phyloP scores from a whole-genome alignment of 2,888 invertebrate species.

The Aporophyla nigra region DNA sequence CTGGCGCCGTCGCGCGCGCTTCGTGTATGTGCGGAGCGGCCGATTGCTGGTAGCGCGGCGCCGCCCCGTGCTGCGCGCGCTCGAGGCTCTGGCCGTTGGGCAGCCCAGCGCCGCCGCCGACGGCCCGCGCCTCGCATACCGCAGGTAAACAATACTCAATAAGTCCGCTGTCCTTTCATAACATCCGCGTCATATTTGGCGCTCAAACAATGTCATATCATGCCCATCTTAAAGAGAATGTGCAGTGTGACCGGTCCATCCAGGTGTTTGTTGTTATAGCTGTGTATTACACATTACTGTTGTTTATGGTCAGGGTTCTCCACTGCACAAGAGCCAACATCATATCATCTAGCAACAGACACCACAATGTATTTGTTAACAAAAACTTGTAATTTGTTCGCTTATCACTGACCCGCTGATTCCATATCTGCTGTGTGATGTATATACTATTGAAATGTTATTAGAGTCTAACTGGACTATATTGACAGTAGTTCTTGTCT shows the following conservation, averaged over 20 bases:
- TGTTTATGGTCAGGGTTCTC: not conserved
- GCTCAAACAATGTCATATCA: not conserved
- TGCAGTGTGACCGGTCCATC: not conserved
- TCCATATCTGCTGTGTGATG: not conserved
- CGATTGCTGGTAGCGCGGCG: conserved; percentile 66
- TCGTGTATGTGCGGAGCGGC: conserved; percentile 66
- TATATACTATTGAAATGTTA: not conserved
- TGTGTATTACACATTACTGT: not conserved
- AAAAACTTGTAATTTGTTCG: not conserved
- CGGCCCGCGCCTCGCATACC: conserved; percentile 64
- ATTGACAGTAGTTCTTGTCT: not conserved
- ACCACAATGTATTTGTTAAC: not conserved
- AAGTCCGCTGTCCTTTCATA: not conserved
- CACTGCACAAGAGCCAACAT: too few relatives aligned
- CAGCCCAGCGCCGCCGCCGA: conserved; percentile 63
- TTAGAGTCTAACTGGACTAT: not conserved
- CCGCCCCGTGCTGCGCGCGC: conserved; percentile 69
- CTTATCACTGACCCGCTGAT: not conserved
- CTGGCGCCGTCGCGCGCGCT: conserved; percentile 70
- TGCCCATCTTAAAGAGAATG: not conserved
- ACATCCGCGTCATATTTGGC: too few relatives aligned
- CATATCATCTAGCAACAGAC: not conserved
- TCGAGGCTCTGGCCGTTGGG: conserved; percentile 67
- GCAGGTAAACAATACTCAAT: conserved; percentile 57
- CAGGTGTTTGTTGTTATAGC: too few relatives aligned